Conservation (phyloP, 2,113 vertebrate genomes). For the Podarcis cretensis region DNA sequence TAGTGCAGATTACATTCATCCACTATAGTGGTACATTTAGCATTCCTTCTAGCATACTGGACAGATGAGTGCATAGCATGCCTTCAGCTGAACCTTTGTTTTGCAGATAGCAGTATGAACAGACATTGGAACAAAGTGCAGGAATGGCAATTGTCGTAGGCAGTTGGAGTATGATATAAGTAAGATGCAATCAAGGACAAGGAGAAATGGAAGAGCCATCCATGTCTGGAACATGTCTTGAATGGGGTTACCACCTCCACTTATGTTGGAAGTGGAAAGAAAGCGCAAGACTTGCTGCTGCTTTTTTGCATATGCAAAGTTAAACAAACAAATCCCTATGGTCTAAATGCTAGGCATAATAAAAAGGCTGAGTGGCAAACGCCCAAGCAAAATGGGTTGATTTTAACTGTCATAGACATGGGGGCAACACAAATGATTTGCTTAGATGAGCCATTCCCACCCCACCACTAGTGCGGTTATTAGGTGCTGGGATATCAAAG, state of each 20-base stretch:
- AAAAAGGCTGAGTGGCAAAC: background rate
- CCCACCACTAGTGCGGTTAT: background rate
- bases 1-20: no score
- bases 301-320: background rate
- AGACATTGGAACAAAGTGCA: background rate
- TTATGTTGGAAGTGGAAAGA: background rate
- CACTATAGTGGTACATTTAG: no score
- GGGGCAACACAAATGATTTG: background rate
- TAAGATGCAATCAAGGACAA: background rate
- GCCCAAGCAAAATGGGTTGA: background rate
- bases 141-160: background rate
- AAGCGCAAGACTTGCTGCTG: background rate
- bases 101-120: background rate
- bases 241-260: background rate
- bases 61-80: background rate
- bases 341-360: background rate
- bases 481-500: background rate
- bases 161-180: background rate
- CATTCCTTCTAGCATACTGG: background rate
- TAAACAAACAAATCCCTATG: no score
- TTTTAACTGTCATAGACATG: background rate
- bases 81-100: background rate
- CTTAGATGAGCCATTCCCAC: background rate
- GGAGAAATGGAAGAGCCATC: background rate
- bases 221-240: background rate